phyloP scores from a whole-genome alignment of 2,888 invertebrate species.

The Heliconius sara region DNA sequence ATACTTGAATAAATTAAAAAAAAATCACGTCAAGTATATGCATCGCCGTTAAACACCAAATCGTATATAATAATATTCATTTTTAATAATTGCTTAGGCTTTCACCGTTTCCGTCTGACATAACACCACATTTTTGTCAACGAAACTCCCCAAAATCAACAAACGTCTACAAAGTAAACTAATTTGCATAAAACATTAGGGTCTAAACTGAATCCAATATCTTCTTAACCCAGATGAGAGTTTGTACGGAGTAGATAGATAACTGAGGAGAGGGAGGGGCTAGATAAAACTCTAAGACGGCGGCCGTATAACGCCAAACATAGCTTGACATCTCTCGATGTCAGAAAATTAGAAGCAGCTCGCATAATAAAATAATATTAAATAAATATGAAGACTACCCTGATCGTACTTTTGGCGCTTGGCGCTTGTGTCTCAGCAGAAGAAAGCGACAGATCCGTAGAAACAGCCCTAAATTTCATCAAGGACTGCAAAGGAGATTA shows the following conservation, averaged over 20 bases:
- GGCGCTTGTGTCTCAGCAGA: slow-evolving; percentile 74
- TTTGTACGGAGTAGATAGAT: slow-evolving; percentile 60
- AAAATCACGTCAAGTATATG: background rate
- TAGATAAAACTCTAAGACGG: slow-evolving; percentile 78
- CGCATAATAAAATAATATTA: slow-evolving; percentile 54
- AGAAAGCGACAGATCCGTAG: slow-evolving; percentile 82
- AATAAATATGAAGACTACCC: slow-evolving; percentile 70
- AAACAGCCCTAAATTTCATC: slow-evolving; percentile 87
- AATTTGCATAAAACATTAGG: slow-evolving; percentile 66
- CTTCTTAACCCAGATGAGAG: slow-evolving; percentile 71
- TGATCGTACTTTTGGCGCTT: slow-evolving; percentile 68
- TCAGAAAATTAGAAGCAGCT: slow-evolving; percentile 65
- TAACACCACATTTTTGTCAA: slow-evolving; percentile 41
- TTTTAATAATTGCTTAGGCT: slow-evolving; percentile 44
- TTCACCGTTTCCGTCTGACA: slow-evolving; percentile 43
- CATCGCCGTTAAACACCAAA: background rate
- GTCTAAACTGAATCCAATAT: slow-evolving; percentile 66
- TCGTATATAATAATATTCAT: slow-evolving; percentile 34
- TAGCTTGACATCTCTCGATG: slow-evolving; percentile 76
- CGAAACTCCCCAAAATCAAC: slow-evolving; percentile 40
- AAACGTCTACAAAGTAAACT: slow-evolving; percentile 52
- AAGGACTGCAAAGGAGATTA: slow-evolving; percentile 89
- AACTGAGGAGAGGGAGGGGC: slow-evolving; percentile 66
- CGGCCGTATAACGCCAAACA: slow-evolving; percentile 69
- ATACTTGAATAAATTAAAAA: background rate